Evolutionary conservation across 2,888 invertebrate species (phyloP).

Genomic region (Malachius bipustulatus): DNA sequence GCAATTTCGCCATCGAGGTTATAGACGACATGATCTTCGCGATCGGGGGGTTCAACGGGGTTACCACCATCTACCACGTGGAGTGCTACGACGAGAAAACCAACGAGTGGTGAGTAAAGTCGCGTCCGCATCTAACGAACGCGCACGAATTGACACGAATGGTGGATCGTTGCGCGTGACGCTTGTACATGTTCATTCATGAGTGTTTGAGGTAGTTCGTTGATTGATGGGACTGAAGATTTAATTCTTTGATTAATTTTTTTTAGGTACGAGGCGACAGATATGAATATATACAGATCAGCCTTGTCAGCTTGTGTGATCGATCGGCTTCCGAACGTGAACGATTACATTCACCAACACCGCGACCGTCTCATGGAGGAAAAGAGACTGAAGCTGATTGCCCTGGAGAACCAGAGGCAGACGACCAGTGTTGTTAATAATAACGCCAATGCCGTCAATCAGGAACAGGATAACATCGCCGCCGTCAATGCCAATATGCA

Average conservation of each 20-base stretch:
- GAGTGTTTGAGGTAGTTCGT: too few relatives aligned
- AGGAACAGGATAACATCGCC: conserved; percentile 26
- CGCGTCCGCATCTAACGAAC: too few relatives aligned
- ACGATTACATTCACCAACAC: conserved; percentile 85
- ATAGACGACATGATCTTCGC: conserved; percentile 92
- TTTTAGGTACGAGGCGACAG: conserved; percentile 68
- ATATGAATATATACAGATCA: conserved; percentile 80
- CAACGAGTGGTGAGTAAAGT: conserved; percentile 74
- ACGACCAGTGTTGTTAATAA: conserved; percentile 26
- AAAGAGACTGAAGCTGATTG: conserved; percentile 65
- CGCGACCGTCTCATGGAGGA: conserved; percentile 72
- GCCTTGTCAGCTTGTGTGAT: conserved; percentile 86
- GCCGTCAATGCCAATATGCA: conserved; percentile 32
- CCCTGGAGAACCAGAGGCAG: conserved; percentile 39
- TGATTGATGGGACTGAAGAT: too few relatives aligned
- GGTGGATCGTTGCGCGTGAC: too few relatives aligned
- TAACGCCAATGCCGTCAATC: conserved; percentile 23
- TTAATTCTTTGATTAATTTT: conserved; percentile 33
- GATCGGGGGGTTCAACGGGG: conserved; percentile 89
- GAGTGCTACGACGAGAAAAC: conserved; percentile 81
- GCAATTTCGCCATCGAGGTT: conserved; percentile 86
- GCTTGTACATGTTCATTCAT: too few relatives aligned
- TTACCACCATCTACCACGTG: conserved; percentile 83
- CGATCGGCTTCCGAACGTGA: conserved; percentile 74
- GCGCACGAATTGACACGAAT: too few relatives aligned